Evolutionary conservation across 23 tunicate species (phyloP).

Genomic region (Trididemnum clinides): DNA sequence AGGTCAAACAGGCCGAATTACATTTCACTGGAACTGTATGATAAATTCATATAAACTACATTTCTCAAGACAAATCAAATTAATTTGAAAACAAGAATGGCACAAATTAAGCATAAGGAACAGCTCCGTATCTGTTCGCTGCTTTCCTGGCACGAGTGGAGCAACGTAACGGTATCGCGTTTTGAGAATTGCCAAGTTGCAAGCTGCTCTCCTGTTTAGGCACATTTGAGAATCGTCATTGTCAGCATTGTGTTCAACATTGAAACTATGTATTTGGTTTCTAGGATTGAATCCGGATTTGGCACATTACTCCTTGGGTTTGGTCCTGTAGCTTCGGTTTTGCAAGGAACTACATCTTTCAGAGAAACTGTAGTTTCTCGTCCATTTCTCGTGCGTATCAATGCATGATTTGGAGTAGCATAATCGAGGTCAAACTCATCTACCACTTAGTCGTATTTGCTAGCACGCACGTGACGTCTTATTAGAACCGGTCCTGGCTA

Average conservation of each 20-base stretch:
- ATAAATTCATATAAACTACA: too few species aligned
- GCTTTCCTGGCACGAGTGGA: not conserved
- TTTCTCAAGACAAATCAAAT: too few species aligned
- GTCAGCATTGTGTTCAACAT: not conserved
- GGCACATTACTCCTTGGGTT: not conserved
- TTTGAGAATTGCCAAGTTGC: not conserved
- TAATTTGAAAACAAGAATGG: too few species aligned
- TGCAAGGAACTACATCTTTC: not conserved
- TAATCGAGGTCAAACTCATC: not conserved
- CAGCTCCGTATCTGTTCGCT: not conserved
- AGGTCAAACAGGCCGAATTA: too few species aligned
- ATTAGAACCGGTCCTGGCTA: not conserved
- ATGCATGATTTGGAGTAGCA: not conserved
- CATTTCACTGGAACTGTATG: too few species aligned
- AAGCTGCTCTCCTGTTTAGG: not conserved
- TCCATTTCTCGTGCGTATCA: not conserved
- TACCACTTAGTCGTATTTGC: not conserved
- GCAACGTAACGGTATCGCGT: not conserved
- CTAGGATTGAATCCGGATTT: not conserved
- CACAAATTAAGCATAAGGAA: not conserved
- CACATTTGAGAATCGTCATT: not conserved
- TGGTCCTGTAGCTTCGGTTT: not conserved
- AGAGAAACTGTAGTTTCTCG: not conserved
- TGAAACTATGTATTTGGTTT: not conserved
- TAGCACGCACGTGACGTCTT: not conserved